Evolutionary conservation across 2,797 vertebrate species (phyloP), one percentile per base, ranked within the genome.

Genomic region (Microctenopoma stevenorrisi): DNA sequence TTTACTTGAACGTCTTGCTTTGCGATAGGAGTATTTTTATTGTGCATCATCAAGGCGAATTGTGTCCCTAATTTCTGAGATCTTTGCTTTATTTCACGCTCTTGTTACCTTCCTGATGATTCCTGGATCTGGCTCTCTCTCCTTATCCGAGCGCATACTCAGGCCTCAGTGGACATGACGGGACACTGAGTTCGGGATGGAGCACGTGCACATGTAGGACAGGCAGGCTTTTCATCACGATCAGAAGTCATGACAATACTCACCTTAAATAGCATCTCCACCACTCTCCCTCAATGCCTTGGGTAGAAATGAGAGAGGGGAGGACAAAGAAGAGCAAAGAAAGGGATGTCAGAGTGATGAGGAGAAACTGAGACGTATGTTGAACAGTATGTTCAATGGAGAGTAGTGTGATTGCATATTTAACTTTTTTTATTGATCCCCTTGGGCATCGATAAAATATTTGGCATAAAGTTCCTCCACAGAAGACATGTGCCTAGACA

Each of bases 151-250:
- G 57, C 47, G 48, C 2, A 14, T 16, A 1, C 44, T 55, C 48
- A n/a, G 64, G 40, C 62, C 64, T 65, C 50, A 47, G 72, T 40
- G 54, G 64, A 48, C 9, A 16, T 63, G 74, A 69, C 38, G 5
- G 71, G 62, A 63, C 67, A 14, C 13, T 62, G 48, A 74, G 54
- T 58, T 78, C 63, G 69, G 47, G 48, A 60, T 26, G 55, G 51
- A 64, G 62, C 10, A 25, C 56, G 40, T 5, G 35, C 7, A 46
- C 7, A 18, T 15, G 51, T 35, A 8, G 22, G 52, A 58, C 62
- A 65, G 68, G 7, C n/a, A 5, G 60, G 50, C 14, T 51, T 50
- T 76, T 66, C 50, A 35, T 44, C 8, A 16, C 1, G 2, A 51
- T 38, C 30, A 50, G 6, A 60, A 64, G 26, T 46, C 47, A 3